phyloP scores from a whole-genome alignment of 2,888 invertebrate genomes.

The Aporophyla lueneburgensis region DNA sequence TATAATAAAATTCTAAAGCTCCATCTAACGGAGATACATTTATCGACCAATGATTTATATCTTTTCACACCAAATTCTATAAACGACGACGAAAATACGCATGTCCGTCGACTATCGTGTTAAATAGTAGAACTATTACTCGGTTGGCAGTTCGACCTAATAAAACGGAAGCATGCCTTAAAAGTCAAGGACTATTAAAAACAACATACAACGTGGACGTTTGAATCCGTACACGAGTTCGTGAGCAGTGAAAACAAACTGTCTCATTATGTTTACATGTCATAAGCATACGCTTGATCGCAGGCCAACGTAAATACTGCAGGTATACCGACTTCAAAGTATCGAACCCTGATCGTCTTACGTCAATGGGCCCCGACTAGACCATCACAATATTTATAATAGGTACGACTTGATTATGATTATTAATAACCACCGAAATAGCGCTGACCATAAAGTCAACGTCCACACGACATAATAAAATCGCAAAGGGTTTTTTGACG shows the following conservation, averaged over 20 bases:
- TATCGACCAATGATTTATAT: constrained; percentile 53
- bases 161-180: constrained; percentile 50
- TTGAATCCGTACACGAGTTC: constrained; percentile 57
- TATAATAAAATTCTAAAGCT: constrained; percentile 39
- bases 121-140: constrained; percentile 44
- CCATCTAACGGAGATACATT: constrained; percentile 48
- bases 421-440: constrained; percentile 47
- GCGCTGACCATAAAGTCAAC: constrained; percentile 27
- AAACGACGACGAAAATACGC: constrained; percentile 43
- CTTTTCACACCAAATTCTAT: constrained; percentile 42
- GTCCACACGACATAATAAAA: too few species aligned
- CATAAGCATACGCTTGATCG: constrained; percentile 62
- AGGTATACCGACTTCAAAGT: constrained; percentile 72
- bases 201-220: constrained; percentile 62
- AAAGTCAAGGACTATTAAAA: constrained; percentile 55
- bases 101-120: constrained; percentile 39
- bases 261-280: constrained; percentile 62
- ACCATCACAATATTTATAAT: constrained; percentile 54
- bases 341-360: constrained; percentile 29
- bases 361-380: constrained; percentile 42
- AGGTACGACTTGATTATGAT: constrained; percentile 31
- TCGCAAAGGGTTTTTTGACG: too few species aligned
- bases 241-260: constrained; percentile 68
- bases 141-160: constrained; percentile 35
- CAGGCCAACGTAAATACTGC: constrained; percentile 73